Evolutionary conservation across 2,797 vertebrate genomes (phyloP), one percentile per base, ranked within the genome.

Genomic region (Myotis myotis): DNA sequence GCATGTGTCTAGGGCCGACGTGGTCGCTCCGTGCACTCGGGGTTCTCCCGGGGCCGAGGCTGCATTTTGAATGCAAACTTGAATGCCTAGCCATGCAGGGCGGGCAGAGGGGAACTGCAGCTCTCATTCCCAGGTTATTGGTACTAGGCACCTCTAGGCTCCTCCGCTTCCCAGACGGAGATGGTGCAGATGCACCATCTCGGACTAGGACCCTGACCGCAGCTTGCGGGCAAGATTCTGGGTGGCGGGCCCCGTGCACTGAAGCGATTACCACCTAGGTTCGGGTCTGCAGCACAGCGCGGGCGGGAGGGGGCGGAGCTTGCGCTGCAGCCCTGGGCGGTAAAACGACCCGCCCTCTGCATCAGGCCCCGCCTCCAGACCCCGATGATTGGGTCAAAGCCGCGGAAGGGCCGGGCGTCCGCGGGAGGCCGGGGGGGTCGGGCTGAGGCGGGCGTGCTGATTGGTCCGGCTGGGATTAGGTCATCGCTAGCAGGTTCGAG

Each of bases 401-500:
- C 95, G 66, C 95, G 96, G 96, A 97, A 97, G 94, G 95, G 98
- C 80, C 1, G 92, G 91, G 95, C 91, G 78, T 94, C 64, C 44
- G 11, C 8, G 17, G 49, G 87, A 28, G 81, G 74, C 85, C 41
- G 38, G 94, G 80, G 91, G 95, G 95, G 92, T 96, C 94, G 87
- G 97, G 82, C 66, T 86, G 95, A 91, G 90, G 23, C 23, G 71
- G 79, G 70, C 10, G 23, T 38, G 49, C 86, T 92, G 96, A 96
- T 97, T 96, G 97, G 97, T 8, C 9, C 19, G 60, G 64, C 79
- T 36, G 66, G 93, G 96, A 97, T 97, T 95, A 98, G 97, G 89
- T 96, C 97, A 97, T 95, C 60, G 95, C 94, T 95, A 97, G 97
- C 97, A 97, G 84, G 97, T 97, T 97, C 93, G 97, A 23, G 80